These are phyloP conservation scores for Battus philenor DNA, from an alignment of 1,140 invertebrate genomes.

Conservation along the genomic window DNA sequence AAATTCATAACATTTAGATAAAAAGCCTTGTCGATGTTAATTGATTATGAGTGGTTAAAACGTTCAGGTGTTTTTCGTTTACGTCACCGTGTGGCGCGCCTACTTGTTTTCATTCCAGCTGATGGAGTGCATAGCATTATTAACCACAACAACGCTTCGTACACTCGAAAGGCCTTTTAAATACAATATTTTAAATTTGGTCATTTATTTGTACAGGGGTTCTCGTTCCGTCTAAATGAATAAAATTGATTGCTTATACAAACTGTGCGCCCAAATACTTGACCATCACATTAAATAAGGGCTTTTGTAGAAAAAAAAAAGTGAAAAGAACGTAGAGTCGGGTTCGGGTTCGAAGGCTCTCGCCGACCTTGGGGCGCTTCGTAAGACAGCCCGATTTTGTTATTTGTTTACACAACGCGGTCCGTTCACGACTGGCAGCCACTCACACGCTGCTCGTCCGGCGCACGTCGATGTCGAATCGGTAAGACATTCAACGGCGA, in stretches of 20 bases:
- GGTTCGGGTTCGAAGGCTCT: slow-evolving; percentile 36
- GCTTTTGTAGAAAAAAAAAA: slow-evolving; percentile 51
- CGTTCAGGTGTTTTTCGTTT: slow-evolving; percentile 1
- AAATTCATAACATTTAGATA: too few relatives aligned
- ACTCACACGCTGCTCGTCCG: slow-evolving; percentile 40
- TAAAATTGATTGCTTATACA: slow-evolving; percentile 76
- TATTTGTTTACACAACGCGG: slow-evolving; percentile 75
- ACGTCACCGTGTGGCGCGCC: slow-evolving; percentile 1
- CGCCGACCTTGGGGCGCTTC: slow-evolving; percentile 59
- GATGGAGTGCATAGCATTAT: slow-evolving; percentile 33
- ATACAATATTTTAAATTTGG: slow-evolving; percentile 55
- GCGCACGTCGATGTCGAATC: slow-evolving; percentile 41
- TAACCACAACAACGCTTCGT: slow-evolving; percentile 32
- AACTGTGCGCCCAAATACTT: slow-evolving; percentile 73
- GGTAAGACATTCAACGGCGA: slow-evolving; percentile 65
- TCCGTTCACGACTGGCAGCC: slow-evolving; percentile 47
- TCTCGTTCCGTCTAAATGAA: slow-evolving; percentile 72
- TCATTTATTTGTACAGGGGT: slow-evolving; percentile 70
- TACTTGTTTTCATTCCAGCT: slow-evolving; percentile 19
- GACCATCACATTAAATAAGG: slow-evolving; percentile 71
- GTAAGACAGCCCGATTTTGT: slow-evolving; percentile 72
- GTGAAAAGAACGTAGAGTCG: slow-evolving; percentile 45
- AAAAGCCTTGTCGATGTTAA: too few relatives aligned
- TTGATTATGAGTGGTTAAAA: slow-evolving; percentile 1
- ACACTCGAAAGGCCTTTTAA: slow-evolving; percentile 32